phyloP scores from a whole-genome alignment of 1,140 invertebrate species.

The Drosophila grimshawi region DNA sequence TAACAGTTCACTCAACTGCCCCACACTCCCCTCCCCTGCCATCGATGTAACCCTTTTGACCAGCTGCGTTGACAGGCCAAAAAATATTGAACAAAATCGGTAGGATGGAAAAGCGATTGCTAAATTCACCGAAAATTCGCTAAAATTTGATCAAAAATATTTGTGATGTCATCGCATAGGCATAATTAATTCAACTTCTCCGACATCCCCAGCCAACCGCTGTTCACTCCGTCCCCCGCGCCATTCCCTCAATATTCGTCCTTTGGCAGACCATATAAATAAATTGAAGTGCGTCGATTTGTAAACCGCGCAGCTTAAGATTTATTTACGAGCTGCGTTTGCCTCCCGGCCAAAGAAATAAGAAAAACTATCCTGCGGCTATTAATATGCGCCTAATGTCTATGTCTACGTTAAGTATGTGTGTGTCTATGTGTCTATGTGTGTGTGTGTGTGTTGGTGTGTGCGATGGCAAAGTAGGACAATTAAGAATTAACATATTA shows the following conservation, averaged over 20 bases:
- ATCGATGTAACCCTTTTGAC: conserved; percentile 18
- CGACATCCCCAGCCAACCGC: background rate
- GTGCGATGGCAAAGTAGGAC: conserved; percentile 58
- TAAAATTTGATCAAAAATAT: conserved; percentile 30
- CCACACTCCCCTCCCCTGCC: background rate
- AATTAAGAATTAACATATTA: conserved; percentile 83
- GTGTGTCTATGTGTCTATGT: conserved; percentile 24
- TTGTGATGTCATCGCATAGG: conserved; percentile 71
- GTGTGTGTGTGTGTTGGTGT: conserved; percentile 28
- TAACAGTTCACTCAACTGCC: conserved; percentile 24
- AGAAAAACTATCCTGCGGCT: conserved; percentile 48
- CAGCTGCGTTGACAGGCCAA: conserved; percentile 32
- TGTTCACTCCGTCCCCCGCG: no score
- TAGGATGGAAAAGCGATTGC: no score
- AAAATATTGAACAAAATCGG: background rate
- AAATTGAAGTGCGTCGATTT: conserved; percentile 78
- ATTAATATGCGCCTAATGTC: conserved; percentile 62
- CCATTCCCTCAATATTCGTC: background rate
- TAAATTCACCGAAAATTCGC: background rate
- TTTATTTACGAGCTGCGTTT: conserved; percentile 73
- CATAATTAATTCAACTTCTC: conserved; percentile 63
- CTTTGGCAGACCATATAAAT: conserved; percentile 41
- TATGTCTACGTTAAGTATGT: conserved; percentile 13
- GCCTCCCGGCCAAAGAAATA: conserved; percentile 14
- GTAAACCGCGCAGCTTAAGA: conserved; percentile 72